phyloP scores from a whole-genome alignment of 2,113 vertebrate genomes.

The Callocephalon fimbriatum region DNA sequence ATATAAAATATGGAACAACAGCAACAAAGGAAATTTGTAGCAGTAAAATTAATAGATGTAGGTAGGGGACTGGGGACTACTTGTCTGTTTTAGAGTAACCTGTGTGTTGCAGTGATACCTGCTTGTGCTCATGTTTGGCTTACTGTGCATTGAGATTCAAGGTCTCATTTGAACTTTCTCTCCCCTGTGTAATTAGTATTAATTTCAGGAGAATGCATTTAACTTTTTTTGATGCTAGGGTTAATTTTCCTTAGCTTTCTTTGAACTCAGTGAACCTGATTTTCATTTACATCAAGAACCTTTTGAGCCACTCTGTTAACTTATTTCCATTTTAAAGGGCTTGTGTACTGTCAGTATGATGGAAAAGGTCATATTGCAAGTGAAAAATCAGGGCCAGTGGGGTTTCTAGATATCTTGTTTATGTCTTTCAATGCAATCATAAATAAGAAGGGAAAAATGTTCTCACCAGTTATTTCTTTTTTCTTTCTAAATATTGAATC shows the following conservation, averaged over 20 bases:
- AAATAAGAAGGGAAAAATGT: background rate
- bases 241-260: background rate
- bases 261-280: background rate
- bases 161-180: background rate
- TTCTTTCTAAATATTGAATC: background rate
- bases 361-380: background rate
- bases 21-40: background rate
- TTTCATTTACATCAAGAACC: background rate
- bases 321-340: slow-evolving; percentile 17
- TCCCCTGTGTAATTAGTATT: background rate
- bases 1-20: background rate
- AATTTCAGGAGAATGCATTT: background rate
- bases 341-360: background rate
- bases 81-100: background rate
- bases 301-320: background rate
- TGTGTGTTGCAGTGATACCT: background rate
- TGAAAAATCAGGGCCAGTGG: background rate
- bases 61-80: background rate
- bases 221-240: background rate
- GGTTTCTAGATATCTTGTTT: background rate
- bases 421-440: background rate
- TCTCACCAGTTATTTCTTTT: background rate
- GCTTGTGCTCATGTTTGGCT: background rate
- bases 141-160: background rate
- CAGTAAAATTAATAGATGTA: background rate